These are phyloP conservation scores for Heterotilapia buettikoferi DNA, from an alignment of 2,113 vertebrate species.

Conservation along the genomic window DNA sequence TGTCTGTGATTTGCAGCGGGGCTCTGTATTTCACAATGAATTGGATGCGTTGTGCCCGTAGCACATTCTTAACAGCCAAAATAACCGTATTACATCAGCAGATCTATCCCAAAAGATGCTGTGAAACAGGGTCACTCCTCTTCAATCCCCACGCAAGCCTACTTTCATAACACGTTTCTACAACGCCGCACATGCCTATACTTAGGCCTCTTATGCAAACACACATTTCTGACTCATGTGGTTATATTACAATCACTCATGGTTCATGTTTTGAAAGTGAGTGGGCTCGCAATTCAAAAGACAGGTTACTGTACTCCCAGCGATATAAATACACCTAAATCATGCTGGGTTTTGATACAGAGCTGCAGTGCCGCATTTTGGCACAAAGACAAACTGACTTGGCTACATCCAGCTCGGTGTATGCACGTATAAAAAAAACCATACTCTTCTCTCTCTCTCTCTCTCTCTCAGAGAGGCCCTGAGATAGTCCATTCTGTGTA, in stretches of 20 bases:
- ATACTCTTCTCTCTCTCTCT: neutral
- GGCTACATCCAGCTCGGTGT: neutral
- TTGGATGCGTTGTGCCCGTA: neutral
- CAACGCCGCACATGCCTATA: slow-evolving; percentile 1
- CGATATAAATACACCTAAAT: slow-evolving; percentile 1
- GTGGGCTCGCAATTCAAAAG: slow-evolving; percentile 11
- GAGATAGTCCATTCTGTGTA: slow-evolving; percentile 10
- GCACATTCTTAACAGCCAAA: slow-evolving; percentile 19
- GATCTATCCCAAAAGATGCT: slow-evolving; percentile 23
- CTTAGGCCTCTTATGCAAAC: slow-evolving; percentile 41
- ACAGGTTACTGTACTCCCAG: slow-evolving; percentile 22
- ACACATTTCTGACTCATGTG: slow-evolving; percentile 42
- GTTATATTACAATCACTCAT: slow-evolving; percentile 34
- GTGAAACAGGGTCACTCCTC: slow-evolving; percentile 48
- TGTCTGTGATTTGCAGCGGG: neutral
- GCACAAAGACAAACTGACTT: neutral
- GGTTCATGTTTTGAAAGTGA: slow-evolving; percentile 25
- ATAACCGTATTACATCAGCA: slow-evolving; percentile 48
- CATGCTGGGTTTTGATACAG: slow-evolving; percentile 28
- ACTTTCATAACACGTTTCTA: slow-evolving; percentile 20
- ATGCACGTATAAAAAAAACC: neutral
- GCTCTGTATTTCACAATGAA: slow-evolving; percentile 13
- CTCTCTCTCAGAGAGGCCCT: neutral
- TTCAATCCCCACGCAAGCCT: slow-evolving; percentile 33
- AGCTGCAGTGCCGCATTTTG: neutral